Evolutionary conservation across 2,113 vertebrate genomes (phyloP).

Genomic region (Oncorhynchus kisutch): DNA sequence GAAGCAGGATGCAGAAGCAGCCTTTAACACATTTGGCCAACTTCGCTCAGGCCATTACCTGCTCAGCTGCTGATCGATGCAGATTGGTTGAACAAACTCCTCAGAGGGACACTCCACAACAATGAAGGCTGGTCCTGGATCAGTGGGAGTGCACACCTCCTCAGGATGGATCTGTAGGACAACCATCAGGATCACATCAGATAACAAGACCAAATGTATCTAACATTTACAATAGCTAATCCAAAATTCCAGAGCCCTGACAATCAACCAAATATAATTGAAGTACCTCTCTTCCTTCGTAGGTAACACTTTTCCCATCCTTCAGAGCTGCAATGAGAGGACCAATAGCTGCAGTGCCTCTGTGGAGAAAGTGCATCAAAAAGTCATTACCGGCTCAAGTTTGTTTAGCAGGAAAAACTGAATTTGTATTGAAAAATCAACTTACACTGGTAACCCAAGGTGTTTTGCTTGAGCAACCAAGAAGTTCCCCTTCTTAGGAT

Average conservation of each 20-base stretch:
- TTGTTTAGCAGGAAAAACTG: not conserved
- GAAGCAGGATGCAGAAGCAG: not conserved
- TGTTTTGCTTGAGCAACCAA: constrained; percentile 83
- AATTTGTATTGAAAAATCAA: constrained; percentile 21
- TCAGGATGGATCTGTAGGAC: constrained; percentile 82
- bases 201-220: not conserved
- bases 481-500: constrained; percentile 87
- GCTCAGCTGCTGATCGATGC: constrained; percentile 58
- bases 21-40: not conserved
- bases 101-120: constrained; percentile 89
- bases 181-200: not conserved
- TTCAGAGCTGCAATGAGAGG: constrained; percentile 86
- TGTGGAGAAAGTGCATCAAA: constrained; percentile 43
- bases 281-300: constrained; percentile 86
- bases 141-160: constrained; percentile 85
- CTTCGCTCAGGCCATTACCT: constrained; percentile 44
- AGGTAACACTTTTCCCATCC: constrained; percentile 76
- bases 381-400: not conserved
- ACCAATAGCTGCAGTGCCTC: constrained; percentile 87
- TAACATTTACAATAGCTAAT: no score
- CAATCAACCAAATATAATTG: not conserved
- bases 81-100: constrained; percentile 82
- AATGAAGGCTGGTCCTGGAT: constrained; percentile 82
- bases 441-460: constrained; percentile 91
- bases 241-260: no score